Evolutionary conservation across 2,888 invertebrate species (phyloP), one percentile per base, ranked within the genome.

Genomic region (Nesidiocoris tenuis): DNA sequence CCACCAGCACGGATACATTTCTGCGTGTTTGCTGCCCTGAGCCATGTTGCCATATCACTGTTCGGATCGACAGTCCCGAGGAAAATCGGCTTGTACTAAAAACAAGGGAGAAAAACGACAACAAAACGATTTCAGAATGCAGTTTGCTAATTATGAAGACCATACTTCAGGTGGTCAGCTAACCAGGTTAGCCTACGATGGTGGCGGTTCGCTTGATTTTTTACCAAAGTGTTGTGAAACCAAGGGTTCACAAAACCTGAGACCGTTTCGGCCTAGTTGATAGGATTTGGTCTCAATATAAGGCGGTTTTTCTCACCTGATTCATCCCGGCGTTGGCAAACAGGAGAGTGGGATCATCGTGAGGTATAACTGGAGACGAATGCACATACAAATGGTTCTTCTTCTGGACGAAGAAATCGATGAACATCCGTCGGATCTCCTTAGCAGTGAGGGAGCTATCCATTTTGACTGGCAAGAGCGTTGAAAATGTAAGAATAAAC

Each of bases 251-350:
- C n/a, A n/a, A n/a, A n/a, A n/a, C n/a, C n/a, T n/a, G n/a, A n/a
- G n/a, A n/a, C n/a, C n/a, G n/a, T n/a, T n/a, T n/a, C n/a, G n/a
- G n/a, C n/a, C n/a, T n/a, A n/a, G n/a, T n/a, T n/a, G n/a, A n/a
- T n/a, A n/a, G n/a, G n/a, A n/a, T n/a, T n/a, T n/a, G n/a, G n/a
- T n/a, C n/a, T n/a, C n/a, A n/a, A n/a, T n/a, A n/a, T n/a, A n/a
- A n/a, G n/a, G n/a, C n/a, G n/a, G n/a, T n/a, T n/a, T n/a, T n/a
- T n/a, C n/a, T n/a, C n/a, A 89, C 90, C 86, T 98, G 98, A 84
- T 98, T 98, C 99, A 99, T 99, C 71, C 97, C 99, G 79, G 99
- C 98, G 88, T 99, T 99, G 67, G 98, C 88, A 85, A 99, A 99
- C 0, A 99, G 87, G 76, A 99, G 86, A 0, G 98, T 98, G 22